These are phyloP conservation scores for Orthonevra nobilis DNA, from an alignment of 2,888 invertebrate genomes.

Conservation along the genomic window DNA sequence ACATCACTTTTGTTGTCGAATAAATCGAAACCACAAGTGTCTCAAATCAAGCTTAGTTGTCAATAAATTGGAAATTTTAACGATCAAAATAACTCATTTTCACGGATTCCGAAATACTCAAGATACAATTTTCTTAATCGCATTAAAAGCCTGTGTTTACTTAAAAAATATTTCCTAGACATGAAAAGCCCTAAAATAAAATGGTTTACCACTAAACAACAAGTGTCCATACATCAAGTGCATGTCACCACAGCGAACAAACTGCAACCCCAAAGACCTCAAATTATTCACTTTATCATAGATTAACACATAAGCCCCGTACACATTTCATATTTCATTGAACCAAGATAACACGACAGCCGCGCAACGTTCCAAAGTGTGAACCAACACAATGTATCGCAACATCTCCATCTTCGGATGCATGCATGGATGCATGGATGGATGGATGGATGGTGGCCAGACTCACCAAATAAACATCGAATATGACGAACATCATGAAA, in stretches of 20 bases:
- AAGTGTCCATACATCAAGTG: conserved; percentile 17
- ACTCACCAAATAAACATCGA: conserved; percentile 51
- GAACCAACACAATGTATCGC: conserved; percentile 42
- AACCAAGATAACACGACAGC: conserved; percentile 22
- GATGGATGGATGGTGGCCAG: conserved; percentile 2
- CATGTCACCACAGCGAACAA: conserved; percentile 17
- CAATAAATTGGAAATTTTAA: too few species aligned
- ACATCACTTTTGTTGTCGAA: too few species aligned
- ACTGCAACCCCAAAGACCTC: conserved; percentile 29
- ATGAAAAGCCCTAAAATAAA: too few species aligned
- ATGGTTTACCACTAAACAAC: too few species aligned
- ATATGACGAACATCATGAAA: conserved; percentile 43
- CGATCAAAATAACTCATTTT: too few species aligned
- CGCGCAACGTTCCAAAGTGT: conserved; percentile 32
- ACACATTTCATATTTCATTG: conserved; percentile 48
- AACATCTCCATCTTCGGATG: conserved; percentile 9
- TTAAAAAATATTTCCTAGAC: too few species aligned
- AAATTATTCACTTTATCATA: conserved; percentile 61
- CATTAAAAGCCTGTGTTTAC: too few species aligned
- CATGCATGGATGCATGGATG: too few species aligned
- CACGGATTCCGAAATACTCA: too few species aligned
- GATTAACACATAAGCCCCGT: conserved; percentile 46
- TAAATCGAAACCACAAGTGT: too few species aligned
- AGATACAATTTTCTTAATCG: too few species aligned
- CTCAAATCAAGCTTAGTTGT: too few species aligned